These are phyloP conservation scores for Corvus cornix DNA, from an alignment of 2,113 vertebrate species.

Conservation along the genomic window DNA sequence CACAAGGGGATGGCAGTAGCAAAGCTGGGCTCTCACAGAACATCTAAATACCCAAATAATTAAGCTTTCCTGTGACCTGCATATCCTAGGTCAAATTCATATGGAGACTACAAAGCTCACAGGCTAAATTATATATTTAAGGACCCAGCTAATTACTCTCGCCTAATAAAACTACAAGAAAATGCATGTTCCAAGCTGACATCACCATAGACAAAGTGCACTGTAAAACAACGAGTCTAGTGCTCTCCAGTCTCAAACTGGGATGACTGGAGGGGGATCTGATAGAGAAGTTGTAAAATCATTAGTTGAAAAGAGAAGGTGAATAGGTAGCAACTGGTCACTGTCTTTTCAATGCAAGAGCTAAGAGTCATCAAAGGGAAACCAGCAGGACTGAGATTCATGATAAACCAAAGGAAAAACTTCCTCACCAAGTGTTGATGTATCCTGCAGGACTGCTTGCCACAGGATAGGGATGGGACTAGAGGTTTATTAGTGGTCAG, in stretches of 20 bases:
- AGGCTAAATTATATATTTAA: slow-evolving; percentile 30
- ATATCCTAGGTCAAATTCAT: slow-evolving; percentile 36
- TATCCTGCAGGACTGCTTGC: neutral
- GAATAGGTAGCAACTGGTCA: slow-evolving; percentile 24
- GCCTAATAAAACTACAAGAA: slow-evolving; percentile 39
- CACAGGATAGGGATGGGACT: neutral
- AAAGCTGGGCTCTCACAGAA: neutral
- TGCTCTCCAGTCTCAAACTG: neutral
- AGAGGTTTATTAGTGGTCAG: neutral
- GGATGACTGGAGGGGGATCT: neutral
- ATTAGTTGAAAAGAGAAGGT: slow-evolving; percentile 2
- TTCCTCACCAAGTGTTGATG: neutral
- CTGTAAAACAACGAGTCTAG: neutral
- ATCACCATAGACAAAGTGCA: neutral
- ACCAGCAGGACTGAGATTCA: neutral
- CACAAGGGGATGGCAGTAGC: accelerated
- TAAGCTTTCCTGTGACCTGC: slow-evolving; percentile 30
- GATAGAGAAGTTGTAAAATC: slow-evolving; percentile 39
- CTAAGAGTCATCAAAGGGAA: slow-evolving; percentile 5
- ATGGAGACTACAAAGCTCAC: neutral
- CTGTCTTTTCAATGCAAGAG: neutral
- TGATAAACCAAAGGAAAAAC: neutral
- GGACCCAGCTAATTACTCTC: slow-evolving; percentile 12
- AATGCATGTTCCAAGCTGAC: neutral
- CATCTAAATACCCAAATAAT: neutral